Evolutionary conservation across 2,888 invertebrate species (phyloP).

Genomic region (Andrena haemorrhoa): DNA sequence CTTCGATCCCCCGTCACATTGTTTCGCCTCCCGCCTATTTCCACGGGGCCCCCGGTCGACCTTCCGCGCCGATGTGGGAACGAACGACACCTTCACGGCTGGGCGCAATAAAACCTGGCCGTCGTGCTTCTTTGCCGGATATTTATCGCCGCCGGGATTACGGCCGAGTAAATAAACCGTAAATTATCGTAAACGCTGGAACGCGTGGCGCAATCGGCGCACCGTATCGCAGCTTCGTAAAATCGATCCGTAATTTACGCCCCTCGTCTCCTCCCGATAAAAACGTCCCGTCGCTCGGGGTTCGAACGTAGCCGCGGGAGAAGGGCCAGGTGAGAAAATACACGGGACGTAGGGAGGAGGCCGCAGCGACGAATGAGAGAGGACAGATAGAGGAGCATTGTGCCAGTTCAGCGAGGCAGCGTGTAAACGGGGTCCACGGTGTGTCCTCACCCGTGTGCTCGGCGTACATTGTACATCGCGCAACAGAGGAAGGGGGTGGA

Average conservation of each 20-base stretch:
- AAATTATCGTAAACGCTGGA: conserved; percentile 44
- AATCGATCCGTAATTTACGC: conserved; percentile 44
- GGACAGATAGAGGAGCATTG: conserved; percentile 64
- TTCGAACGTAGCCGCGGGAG: background rate
- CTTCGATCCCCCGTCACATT: conserved; percentile 55
- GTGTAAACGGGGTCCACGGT: conserved; percentile 38
- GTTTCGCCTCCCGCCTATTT: conserved; percentile 31
- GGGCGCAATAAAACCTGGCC: conserved; percentile 39
- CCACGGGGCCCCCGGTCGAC: background rate
- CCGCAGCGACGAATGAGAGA: conserved; percentile 10
- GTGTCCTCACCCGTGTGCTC: conserved; percentile 28
- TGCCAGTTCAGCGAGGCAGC: conserved; percentile 67
- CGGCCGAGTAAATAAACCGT: conserved; percentile 47
- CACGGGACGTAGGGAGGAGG: background rate
- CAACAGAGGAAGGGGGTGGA: background rate
- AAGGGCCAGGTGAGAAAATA: conserved; percentile 17
- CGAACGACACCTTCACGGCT: conserved; percentile 4
- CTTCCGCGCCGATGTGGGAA: conserved; percentile 48
- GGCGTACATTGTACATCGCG: background rate
- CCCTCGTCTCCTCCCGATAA: conserved; percentile 11
- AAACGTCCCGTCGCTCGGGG: background rate
- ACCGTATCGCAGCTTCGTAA: conserved; percentile 28
- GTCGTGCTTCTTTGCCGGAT: conserved; percentile 26
- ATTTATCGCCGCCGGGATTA: conserved; percentile 47
- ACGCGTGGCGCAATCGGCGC: conserved; percentile 38